Evolutionary conservation across 1,140 invertebrate genomes (phyloP), one percentile per base, ranked within the genome.

Genomic region (Episyrphus balteatus): DNA sequence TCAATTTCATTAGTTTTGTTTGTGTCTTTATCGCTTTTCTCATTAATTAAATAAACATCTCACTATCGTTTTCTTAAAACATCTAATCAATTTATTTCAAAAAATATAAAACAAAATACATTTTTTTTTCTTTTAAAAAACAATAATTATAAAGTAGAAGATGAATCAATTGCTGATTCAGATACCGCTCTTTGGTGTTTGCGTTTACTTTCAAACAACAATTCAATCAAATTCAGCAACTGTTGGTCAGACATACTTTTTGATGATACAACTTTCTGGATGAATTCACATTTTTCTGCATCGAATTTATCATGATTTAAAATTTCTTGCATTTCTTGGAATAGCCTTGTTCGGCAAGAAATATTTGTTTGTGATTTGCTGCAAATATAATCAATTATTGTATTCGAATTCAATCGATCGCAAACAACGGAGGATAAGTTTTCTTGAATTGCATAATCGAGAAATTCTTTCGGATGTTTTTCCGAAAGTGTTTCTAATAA

Each of bases 401-500:
- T 63, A 48, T 61, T 61, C 21, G 52, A 55, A 47, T 66, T 67
- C 12, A 68, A 52, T 0, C 64, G 60, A 48, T 68, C 65, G 34
- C 64, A 67, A 8, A 68, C 64, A 32, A 67, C 64, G 6, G 64
- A 59, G 1, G 61, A 62, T 6, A 65, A 53, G 42, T 68, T 68
- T 50, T 68, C 65, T 37, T 61, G 57, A 13, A 68, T 58, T 0
- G 65, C 65, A 52, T 67, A 60, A 47, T 68, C 64, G 15, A 68
- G 48, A 32, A 68, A 68, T 33, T 67, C 64, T 46, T 65, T 65
- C 3, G 65, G 61, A 43, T 67, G 61, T 50, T 67, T 62, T 49
- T 68, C 65, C 10, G 64, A 67, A n/a, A 68, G 53, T 10, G 56
- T 65, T 47, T 68, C 65, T 37, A 68, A 38, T 14, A 67, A 57